Conservation (phyloP, 92 coral and sea anemone genomes). For the Siderastrea siderea region DNA sequence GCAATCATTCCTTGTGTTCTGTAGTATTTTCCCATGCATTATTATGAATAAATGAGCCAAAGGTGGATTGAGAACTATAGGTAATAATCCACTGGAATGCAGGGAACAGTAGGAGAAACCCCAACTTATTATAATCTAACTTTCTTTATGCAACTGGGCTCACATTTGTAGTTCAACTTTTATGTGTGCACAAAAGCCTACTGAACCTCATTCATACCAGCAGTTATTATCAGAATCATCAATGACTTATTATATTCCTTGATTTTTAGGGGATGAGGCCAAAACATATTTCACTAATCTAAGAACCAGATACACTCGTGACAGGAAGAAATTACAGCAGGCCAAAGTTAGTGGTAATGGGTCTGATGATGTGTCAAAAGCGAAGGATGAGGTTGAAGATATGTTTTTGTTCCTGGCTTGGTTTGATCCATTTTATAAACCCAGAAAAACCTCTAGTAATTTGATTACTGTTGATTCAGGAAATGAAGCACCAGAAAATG, state of each 20-base stretch:
- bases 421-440: slow-evolving; percentile 73
- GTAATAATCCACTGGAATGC: too few relatives aligned
- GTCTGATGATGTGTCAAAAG: slow-evolving; percentile 61
- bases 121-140: too few relatives aligned
- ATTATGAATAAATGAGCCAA: too few relatives aligned
- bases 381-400: slow-evolving; percentile 60
- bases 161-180: background rate
- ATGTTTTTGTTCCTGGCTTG: slow-evolving; percentile 65
- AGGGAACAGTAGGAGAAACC: too few relatives aligned
- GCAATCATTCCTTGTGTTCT: too few relatives aligned
- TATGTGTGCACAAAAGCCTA: background rate
- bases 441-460: slow-evolving; percentile 66
- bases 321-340: slow-evolving; percentile 64
- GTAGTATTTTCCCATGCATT: too few relatives aligned
- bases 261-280: slow-evolving; percentile 68
- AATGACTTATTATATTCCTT: background rate
- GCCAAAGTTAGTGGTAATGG: slow-evolving; percentile 68
- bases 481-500: slow-evolving; percentile 34
- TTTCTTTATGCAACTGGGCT: too few relatives aligned
- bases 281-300: slow-evolving; percentile 66
- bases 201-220: too few relatives aligned
- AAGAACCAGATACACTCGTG: slow-evolving; percentile 71
- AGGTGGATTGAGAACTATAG: too few relatives aligned
- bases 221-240: background rate
- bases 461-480: slow-evolving; percentile 32